A percentile compares a stretch with the other conserved stretches of the same genome.
These are phyloP conservation scores for Pseudomugil tenellus DNA, from an alignment of 2,797 vertebrate species.

Conservation along the genomic window DNA sequence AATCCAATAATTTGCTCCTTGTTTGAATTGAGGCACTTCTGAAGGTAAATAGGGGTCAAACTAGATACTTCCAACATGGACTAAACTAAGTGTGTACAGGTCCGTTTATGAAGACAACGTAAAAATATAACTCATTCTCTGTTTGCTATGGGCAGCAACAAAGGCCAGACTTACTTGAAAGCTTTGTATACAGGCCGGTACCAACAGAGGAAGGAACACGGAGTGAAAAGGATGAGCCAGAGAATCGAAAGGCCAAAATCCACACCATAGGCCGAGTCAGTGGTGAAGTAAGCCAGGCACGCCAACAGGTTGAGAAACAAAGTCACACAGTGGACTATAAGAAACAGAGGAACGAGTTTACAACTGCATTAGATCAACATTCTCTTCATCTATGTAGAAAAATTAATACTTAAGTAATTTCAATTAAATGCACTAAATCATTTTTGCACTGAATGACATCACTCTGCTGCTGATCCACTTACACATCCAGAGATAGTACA, in stretches of 20 bases:
- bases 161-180: slow-evolving; percentile 86
- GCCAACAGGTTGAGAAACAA: slow-evolving; percentile 94
- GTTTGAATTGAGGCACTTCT: too few relatives aligned
- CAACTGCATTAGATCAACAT: background rate
- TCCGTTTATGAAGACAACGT: background rate
- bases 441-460: too few relatives aligned
- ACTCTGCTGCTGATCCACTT: slow-evolving; percentile 67
- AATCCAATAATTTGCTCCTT: too few relatives aligned
- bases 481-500: slow-evolving; percentile 99
- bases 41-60: too few relatives aligned
- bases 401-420: too few relatives aligned
- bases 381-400: too few relatives aligned
- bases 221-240: slow-evolving; percentile 93
- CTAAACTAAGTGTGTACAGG: background rate
- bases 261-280: slow-evolving; percentile 55
- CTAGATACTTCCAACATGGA: too few relatives aligned
- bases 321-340: slow-evolving; percentile 89
- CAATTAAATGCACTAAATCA: background rate
- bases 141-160: too few relatives aligned
- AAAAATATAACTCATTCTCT: background rate
- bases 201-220: slow-evolving; percentile 98
- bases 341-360: background rate
- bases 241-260: slow-evolving; percentile 94
- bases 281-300: slow-evolving; percentile 90
- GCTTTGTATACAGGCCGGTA: slow-evolving; percentile 97